Evolutionary conservation across 2,113 vertebrate genomes (phyloP).

Genomic region (Leptobrachium leishanense): DNA sequence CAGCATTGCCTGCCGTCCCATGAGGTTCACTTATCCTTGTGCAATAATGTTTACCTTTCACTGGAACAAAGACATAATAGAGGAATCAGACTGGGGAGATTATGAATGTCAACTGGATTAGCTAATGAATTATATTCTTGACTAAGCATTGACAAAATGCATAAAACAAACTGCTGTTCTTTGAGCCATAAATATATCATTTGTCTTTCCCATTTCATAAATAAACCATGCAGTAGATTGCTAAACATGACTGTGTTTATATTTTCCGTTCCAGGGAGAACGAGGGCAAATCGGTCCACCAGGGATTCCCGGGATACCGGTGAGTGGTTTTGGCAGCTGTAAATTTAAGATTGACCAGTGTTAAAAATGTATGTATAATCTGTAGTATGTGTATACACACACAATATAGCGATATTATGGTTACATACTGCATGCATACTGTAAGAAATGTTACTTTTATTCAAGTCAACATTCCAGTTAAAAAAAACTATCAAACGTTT

Average conservation of each 20-base stretch:
- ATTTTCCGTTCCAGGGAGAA: conserved; percentile 75
- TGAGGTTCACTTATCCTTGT: conserved; percentile 35
- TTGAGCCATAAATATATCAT: conserved; percentile 45
- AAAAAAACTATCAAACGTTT: too few relatives aligned
- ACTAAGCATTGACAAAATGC: conserved; percentile 43
- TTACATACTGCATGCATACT: too few relatives aligned
- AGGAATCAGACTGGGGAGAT: conserved; percentile 39
- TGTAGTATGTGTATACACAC: too few relatives aligned
- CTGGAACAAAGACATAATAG: conserved; percentile 36
- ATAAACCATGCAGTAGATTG: conserved; percentile 41
- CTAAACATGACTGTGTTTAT: conserved; percentile 40
- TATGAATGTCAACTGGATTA: conserved; percentile 43
- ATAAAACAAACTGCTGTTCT: conserved; percentile 44
- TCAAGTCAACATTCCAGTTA: too few relatives aligned
- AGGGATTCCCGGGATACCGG: conserved; percentile 70
- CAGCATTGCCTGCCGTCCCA: conserved; percentile 19
- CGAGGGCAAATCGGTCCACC: conserved; percentile 73
- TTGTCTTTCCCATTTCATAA: conserved; percentile 47
- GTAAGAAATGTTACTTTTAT: too few relatives aligned
- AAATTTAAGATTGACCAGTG: conserved; percentile 31
- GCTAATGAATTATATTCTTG: conserved; percentile 49
- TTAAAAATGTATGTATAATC: conserved; percentile 15
- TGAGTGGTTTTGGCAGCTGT: conserved; percentile 61
- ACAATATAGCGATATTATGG: too few relatives aligned
- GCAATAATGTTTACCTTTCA: conserved; percentile 45